Percentiles rank a stretch among this genome's conserved stretches.
phyloP scores from a whole-genome alignment of 2,888 invertebrate genomes.

The Lamellibrachia satsuma region DNA sequence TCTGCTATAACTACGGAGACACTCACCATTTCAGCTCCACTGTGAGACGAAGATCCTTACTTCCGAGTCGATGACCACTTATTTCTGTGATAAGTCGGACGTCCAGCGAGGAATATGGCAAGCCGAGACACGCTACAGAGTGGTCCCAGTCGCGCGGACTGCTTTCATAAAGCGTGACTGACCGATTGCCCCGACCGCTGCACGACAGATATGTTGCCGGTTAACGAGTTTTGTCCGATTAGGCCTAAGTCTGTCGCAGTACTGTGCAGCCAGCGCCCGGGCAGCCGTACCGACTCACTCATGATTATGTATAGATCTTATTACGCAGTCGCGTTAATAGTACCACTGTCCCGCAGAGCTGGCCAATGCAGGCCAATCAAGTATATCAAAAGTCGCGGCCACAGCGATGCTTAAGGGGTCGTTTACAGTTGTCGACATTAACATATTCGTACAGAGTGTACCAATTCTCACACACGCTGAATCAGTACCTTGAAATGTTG shows the following conservation, averaged over 20 bases:
- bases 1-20: not conserved
- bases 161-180: slow-evolving; percentile 13
- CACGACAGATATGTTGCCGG: not conserved
- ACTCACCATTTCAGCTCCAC: not conserved
- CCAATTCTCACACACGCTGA: no score
- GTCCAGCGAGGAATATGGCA: not conserved
- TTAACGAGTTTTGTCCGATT: slow-evolving; percentile 2
- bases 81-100: not conserved
- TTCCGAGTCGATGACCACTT: not conserved
- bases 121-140: not conserved
- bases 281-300: not conserved
- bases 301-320: not conserved
- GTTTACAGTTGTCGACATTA: no score
- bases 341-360: not conserved
- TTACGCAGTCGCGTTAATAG: not conserved
- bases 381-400: not conserved
- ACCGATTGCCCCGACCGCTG: not conserved
- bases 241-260: not conserved
- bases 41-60: not conserved
- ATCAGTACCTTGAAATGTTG: no score
- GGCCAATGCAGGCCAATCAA: not conserved
- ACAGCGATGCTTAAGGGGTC: not conserved
- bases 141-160: not conserved
- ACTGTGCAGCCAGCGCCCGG: not conserved
- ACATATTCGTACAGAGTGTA: no score